phyloP scores from a whole-genome alignment of 1,140 invertebrate genomes.

The Choristoneura fumiferana region DNA sequence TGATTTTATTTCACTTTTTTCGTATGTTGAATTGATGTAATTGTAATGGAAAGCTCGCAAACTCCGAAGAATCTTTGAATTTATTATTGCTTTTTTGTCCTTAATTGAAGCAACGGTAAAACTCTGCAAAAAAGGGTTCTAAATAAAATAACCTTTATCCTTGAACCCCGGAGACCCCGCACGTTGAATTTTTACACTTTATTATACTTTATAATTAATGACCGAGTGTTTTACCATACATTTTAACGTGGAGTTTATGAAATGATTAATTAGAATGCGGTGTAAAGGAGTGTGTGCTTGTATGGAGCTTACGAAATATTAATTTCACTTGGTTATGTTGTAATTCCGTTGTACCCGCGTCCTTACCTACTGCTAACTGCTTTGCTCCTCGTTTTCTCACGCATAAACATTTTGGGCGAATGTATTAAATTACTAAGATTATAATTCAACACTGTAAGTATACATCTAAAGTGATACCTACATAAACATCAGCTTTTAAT shows the following conservation, averaged over 20 bases:
- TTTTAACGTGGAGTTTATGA: conserved; percentile 13
- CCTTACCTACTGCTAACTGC: no score
- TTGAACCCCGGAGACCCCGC: background rate
- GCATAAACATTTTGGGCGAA: no score
- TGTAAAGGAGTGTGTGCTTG: background rate
- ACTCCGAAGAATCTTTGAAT: conserved; percentile 1
- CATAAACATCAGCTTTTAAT: no score
- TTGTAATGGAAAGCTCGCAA: conserved; percentile 3
- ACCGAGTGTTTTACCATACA: background rate
- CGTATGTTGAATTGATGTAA: conserved; percentile 1
- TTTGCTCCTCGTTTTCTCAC: no score
- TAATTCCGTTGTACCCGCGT: background rate
- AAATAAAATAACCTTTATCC: conserved; percentile 8
- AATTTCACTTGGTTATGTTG: conserved; percentile 12
- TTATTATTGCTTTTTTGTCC: conserved; percentile 1
- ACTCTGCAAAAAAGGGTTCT: background rate
- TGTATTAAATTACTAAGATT: no score
- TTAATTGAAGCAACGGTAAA: background rate
- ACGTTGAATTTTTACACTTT: conserved; percentile 8
- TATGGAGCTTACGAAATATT: conserved; percentile 1
- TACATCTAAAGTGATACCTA: no score
- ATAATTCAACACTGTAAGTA: no score
- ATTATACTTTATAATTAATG: conserved; percentile 18
- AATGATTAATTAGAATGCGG: conserved; percentile 4
- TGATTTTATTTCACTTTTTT: background rate